A percentile compares a stretch with the other conserved stretches of the same genome.
These are phyloP conservation scores for Ceratina calcarata DNA, from an alignment of 1,140 invertebrate species.

Conservation along the genomic window DNA sequence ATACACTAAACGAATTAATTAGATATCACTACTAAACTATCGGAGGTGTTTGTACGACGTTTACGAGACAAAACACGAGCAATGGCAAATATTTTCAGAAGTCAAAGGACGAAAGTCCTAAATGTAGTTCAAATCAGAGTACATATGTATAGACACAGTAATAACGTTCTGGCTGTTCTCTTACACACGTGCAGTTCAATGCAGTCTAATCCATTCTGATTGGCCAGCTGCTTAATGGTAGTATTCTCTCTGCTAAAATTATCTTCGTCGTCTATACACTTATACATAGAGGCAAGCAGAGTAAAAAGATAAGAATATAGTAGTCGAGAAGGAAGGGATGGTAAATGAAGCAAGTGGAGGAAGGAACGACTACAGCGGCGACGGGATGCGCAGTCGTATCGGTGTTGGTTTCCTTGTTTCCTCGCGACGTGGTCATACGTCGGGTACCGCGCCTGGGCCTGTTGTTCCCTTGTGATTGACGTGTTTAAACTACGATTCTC, in stretches of 20 bases:
- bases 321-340: neutral
- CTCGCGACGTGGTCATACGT: slow-evolving; percentile 29
- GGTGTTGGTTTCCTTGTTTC: slow-evolving; percentile 4
- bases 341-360: slow-evolving; percentile 6
- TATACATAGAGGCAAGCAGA: neutral
- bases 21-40: neutral
- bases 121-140: neutral
- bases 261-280: no score
- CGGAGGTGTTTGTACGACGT: neutral
- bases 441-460: neutral
- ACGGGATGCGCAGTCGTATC: slow-evolving; percentile 36
- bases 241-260: no score
- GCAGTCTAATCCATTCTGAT: no score
- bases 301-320: neutral
- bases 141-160: neutral
- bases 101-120: neutral
- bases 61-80: neutral
- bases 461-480: slow-evolving; percentile 15
- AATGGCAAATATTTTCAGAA: neutral
- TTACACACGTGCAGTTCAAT: no score
- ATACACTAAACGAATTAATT: neutral
- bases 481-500: neutral
- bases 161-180: neutral
- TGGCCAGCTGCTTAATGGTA: no score
- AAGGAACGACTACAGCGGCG: no score